Conservation (phyloP, 2,888 invertebrate genomes). For the Polyommatus icarus region DNA sequence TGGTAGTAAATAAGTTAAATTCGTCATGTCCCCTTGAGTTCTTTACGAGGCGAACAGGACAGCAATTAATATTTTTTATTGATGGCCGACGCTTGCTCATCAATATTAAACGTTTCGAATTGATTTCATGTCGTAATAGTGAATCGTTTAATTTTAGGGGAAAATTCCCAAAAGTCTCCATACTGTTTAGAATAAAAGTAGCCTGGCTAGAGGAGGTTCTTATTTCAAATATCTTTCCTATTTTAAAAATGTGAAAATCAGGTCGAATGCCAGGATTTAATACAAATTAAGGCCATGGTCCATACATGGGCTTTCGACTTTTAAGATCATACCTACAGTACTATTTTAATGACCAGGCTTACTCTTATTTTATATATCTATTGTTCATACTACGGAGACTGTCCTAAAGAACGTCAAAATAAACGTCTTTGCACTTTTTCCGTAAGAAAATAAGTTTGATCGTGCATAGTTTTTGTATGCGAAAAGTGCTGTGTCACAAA, state of each 20-base stretch:
- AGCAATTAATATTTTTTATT: conserved; percentile 76
- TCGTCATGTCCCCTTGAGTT: conserved; percentile 53
- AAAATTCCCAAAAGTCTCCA: conserved; percentile 45
- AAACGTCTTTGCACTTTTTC: not conserved
- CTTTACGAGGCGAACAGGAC: conserved; percentile 66
- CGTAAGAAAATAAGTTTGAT: not conserved
- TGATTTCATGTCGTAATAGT: conserved; percentile 56
- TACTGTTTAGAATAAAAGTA: not conserved
- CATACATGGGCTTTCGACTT: no score
- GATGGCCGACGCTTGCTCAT: conserved; percentile 58
- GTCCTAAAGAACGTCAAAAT: not conserved
- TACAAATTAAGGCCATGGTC: no score
- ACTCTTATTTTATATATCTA: no score
- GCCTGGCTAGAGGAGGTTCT: no score
- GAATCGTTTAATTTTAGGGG: conserved; percentile 49
- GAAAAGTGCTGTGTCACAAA: not conserved
- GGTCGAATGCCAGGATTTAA: no score
- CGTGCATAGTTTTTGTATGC: conserved; percentile 1
- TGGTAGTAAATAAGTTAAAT: conserved; percentile 1
- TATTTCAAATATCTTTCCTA: no score
- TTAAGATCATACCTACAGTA: no score
- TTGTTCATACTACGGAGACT: no score
- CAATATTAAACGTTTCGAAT: conserved; percentile 67
- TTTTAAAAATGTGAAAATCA: no score
- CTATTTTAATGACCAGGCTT: no score